Evolutionary conservation across 2,113 vertebrate genomes (phyloP).

Genomic region (Sapayoa aenigma): DNA sequence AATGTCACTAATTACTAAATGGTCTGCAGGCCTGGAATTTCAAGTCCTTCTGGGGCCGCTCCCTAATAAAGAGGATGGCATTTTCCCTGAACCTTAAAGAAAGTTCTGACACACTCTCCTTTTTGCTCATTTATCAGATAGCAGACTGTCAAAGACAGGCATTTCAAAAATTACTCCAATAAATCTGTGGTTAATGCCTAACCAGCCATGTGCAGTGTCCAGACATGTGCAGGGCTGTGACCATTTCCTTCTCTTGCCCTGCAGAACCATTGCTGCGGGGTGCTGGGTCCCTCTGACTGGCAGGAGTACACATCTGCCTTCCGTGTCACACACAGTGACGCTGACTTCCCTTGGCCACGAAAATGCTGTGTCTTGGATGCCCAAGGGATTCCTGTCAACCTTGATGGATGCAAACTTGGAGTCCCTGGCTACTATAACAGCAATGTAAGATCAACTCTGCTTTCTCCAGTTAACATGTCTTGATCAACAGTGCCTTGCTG

Average conservation of each 20-base stretch:
- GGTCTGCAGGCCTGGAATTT: constrained; percentile 8
- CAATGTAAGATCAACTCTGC: constrained; percentile 50
- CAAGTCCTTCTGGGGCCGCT: not conserved
- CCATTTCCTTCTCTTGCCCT: not conserved
- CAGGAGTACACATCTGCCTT: constrained; percentile 72
- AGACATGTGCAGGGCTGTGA: not conserved
- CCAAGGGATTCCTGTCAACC: constrained; percentile 19
- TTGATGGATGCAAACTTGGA: constrained; percentile 77
- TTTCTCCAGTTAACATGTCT: not conserved
- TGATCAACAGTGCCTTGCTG: not conserved
- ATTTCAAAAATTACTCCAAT: not conserved
- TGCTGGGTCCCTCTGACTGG: constrained; percentile 75
- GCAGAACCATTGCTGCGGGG: constrained; percentile 77
- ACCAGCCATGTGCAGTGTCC: not conserved
- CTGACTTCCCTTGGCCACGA: constrained; percentile 78
- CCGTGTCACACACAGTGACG: constrained; percentile 13
- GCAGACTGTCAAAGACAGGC: not conserved
- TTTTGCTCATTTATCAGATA: not conserved
- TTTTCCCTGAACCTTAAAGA: constrained; percentile 8
- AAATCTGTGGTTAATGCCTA: constrained; percentile 19
- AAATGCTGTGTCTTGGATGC: constrained; percentile 71
- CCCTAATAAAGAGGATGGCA: not conserved
- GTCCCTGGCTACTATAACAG: constrained; percentile 69
- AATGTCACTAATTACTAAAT: constrained; percentile 17
- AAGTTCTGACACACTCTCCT: not conserved